phyloP scores from a whole-genome alignment of 2,113 vertebrate species.

The Oenanthe oenanthe region DNA sequence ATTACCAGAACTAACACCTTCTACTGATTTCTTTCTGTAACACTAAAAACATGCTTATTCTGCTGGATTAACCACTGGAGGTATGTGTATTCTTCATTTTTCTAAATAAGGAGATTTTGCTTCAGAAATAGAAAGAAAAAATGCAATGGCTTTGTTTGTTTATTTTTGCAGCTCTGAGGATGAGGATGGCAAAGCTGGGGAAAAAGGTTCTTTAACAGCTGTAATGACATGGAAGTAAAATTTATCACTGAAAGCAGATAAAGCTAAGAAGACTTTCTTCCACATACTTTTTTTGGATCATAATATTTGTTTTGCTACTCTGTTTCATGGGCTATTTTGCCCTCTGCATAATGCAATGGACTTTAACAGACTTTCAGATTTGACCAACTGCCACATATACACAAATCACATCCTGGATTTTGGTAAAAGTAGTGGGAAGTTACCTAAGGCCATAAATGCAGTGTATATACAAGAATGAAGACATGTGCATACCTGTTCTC shows the following conservation, averaged over 20 bases:
- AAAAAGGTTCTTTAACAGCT: constrained; percentile 80
- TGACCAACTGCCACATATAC: not conserved
- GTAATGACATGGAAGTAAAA: not conserved
- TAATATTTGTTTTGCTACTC: constrained; percentile 35
- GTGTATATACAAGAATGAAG: not conserved
- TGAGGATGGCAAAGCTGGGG: constrained; percentile 86
- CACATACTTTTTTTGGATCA: constrained; percentile 33
- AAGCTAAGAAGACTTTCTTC: constrained; percentile 57
- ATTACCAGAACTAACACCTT: constrained; percentile 69
- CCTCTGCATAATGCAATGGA: not conserved
- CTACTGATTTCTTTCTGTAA: constrained; percentile 70
- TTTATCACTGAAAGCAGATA: constrained; percentile 45
- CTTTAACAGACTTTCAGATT: not conserved
- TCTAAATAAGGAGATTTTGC: constrained; percentile 52
- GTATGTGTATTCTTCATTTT: constrained; percentile 68
- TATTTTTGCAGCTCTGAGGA: constrained; percentile 81
- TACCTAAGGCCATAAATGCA: not conserved
- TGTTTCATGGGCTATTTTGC: not conserved
- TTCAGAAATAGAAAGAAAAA: not conserved
- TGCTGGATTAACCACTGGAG: constrained; percentile 70
- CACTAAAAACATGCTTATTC: constrained; percentile 73
- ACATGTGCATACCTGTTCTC: not conserved
- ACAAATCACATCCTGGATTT: not conserved
- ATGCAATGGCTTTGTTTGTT: constrained; percentile 15
- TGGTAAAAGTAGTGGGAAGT: not conserved